Evolutionary conservation across 1,140 invertebrate species (phyloP), one percentile per base, ranked within the genome.

Genomic region (Theocolax elegans): DNA sequence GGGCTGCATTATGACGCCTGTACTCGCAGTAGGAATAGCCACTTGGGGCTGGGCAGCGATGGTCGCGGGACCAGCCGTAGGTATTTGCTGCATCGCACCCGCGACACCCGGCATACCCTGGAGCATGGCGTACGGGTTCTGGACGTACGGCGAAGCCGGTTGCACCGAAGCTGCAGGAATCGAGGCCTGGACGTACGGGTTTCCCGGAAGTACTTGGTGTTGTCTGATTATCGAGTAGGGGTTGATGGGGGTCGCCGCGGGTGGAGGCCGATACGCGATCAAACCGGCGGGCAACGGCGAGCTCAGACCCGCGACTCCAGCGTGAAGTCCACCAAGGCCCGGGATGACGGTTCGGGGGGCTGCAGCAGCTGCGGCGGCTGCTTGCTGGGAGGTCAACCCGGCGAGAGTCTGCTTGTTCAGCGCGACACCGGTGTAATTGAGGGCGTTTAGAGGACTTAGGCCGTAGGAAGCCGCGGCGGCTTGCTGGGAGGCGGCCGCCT

Each of bases 401-500:
- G 81, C 78, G 42, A 89, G 76, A 7, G 88, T 85, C 72, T 89
- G 89, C 67, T 89, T 90, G 76, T 93, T 93, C 8, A 93, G 84
- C 7, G 92, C 89, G 35, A 94, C 90, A 58, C 93, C 93, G 35
- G 93, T 93, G 85, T 94, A 95, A 75, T 90, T 91, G 17, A 92
- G 87, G 12, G 92, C 91, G 74, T 90, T 88, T 9, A 90, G 80
- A 17, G 87, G 86, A 64, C 82, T 85, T 25, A 86, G 78, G 40
- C 78, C 81, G 76, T 83, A 86, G 23, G 79, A 78, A 17, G 62
- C 69, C 17, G 62, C 63, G 9, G 69, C 69, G 1, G 46, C 63
- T 15, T 60, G 54, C 40, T 83, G 82, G 3, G 81, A 73, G 9
- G 85, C 86, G 9, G 29, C 51, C 2, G 51, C 51, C 15, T 72